A percentile compares a stretch with the other conserved stretches of the same genome.
These are phyloP conservation scores for Dipodomys merriami DNA, from an alignment of 2,113 vertebrate species.

Conservation along the genomic window DNA sequence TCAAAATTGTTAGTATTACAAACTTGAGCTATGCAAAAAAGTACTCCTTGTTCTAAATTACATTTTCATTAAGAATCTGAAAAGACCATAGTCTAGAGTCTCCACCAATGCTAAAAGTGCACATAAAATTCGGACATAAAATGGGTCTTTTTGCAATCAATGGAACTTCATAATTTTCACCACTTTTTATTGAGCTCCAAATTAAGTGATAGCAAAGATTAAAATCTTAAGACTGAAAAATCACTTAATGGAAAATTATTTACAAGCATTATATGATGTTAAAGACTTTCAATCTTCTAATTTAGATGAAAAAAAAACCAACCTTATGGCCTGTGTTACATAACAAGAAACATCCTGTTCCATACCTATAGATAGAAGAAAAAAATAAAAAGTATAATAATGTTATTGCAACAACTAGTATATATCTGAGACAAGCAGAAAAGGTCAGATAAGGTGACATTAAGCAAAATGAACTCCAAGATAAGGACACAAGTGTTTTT, in stretches of 20 bases:
- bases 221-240: slow-evolving; percentile 24
- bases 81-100: not conserved
- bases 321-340: slow-evolving; percentile 96
- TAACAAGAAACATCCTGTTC: slow-evolving; percentile 97
- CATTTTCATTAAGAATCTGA: slow-evolving; percentile 55
- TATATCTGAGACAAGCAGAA: too few species aligned
- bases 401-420: slow-evolving; percentile 17
- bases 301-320: slow-evolving; percentile 67
- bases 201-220: slow-evolving; percentile 11
- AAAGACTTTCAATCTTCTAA: slow-evolving; percentile 37
- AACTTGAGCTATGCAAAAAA: slow-evolving; percentile 7
- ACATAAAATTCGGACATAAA: slow-evolving; percentile 27
- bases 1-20: slow-evolving; percentile 29
- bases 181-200: slow-evolving; percentile 44
- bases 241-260: slow-evolving; percentile 44
- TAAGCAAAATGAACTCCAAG: too few species aligned
- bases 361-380: slow-evolving; percentile 88
- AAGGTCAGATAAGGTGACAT: too few species aligned
- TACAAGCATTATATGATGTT: slow-evolving; percentile 33
- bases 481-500: too few species aligned
- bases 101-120: not conserved
- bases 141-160: slow-evolving; percentile 11
- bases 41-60: slow-evolving; percentile 11
- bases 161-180: slow-evolving; percentile 26
- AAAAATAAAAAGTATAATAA: slow-evolving; percentile 52